Percentiles rank a stretch among this genome's conserved stretches.
Evolutionary conservation across 2,888 invertebrate species (phyloP).

Genomic region (Acleris literana): DNA sequence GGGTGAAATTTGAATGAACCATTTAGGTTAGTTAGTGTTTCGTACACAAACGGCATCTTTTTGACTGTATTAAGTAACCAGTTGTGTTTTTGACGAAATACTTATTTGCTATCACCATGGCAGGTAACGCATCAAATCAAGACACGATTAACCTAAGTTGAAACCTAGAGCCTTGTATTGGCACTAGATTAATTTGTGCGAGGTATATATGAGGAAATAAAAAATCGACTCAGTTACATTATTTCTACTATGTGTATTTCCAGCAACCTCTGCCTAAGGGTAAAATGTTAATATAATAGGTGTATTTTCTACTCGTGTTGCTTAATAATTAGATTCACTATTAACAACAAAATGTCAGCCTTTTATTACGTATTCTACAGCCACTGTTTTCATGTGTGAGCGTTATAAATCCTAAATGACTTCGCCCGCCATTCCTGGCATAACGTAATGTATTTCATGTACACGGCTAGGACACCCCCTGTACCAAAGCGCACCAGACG

Average conservation of each 20-base stretch:
- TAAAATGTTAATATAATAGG: not conserved
- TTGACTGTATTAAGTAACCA: no score
- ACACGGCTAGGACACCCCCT: conserved; percentile 1
- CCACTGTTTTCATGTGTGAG: conserved; percentile 23
- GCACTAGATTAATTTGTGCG: no score
- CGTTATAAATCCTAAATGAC: conserved; percentile 33
- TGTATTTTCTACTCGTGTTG: not conserved
- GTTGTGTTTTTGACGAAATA: no score
- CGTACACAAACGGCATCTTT: no score
- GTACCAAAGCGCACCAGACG: conserved; percentile 11
- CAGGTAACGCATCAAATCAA: no score
- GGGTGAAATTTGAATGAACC: no score
- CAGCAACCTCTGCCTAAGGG: not conserved
- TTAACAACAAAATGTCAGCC: conserved; percentile 9
- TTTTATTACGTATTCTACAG: conserved; percentile 24
- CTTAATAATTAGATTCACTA: not conserved
- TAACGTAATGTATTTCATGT: conserved; percentile 20
- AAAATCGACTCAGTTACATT: no score
- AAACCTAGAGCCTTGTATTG: no score
- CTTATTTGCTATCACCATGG: no score
- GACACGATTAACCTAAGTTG: no score
- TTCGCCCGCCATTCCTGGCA: conserved; percentile 10
- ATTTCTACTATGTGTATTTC: not conserved
- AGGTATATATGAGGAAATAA: no score
- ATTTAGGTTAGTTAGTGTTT: no score